These are phyloP conservation scores for Prorops nasuta DNA, from an alignment of 1,140 invertebrate genomes.

Conservation along the genomic window DNA sequence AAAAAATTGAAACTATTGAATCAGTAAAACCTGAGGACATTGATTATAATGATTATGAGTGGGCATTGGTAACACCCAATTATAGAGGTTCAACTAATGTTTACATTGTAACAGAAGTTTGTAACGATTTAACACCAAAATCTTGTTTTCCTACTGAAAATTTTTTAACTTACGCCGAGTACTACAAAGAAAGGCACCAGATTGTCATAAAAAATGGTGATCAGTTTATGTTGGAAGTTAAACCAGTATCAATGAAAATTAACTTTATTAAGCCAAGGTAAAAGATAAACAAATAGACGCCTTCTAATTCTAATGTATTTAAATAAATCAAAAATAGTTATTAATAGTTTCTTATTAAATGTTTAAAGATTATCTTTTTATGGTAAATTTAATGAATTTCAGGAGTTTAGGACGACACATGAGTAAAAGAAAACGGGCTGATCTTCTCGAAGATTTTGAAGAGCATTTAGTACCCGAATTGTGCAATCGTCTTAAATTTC, in stretches of 20 bases:
- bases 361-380: no score
- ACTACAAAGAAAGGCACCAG: slow-evolving; percentile 80
- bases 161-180: slow-evolving; percentile 75
- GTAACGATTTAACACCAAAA: slow-evolving; percentile 71
- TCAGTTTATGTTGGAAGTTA: slow-evolving; percentile 89
- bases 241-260: slow-evolving; percentile 73
- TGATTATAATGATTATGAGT: slow-evolving; percentile 34
- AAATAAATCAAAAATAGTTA: background rate
- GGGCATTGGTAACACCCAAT: slow-evolving; percentile 36
- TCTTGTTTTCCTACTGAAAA: slow-evolving; percentile 79
- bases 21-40: slow-evolving; percentile 24
- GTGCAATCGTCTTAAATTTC: slow-evolving; percentile 81
- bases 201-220: slow-evolving; percentile 66
- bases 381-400: slow-evolving; percentile 11
- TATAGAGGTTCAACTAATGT: slow-evolving; percentile 35
- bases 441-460: slow-evolving; percentile 60
- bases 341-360: background rate
- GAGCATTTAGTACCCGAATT: slow-evolving; percentile 90
- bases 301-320: no score
- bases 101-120: slow-evolving; percentile 86
- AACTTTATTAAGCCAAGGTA: slow-evolving; percentile 75
- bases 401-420: slow-evolving; percentile 33
- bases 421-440: slow-evolving; percentile 54
- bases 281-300: no score
- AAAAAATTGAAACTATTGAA: slow-evolving; percentile 35